Evolutionary conservation across 2,113 vertebrate genomes (phyloP).

Genomic region (Mellivora capensis): DNA sequence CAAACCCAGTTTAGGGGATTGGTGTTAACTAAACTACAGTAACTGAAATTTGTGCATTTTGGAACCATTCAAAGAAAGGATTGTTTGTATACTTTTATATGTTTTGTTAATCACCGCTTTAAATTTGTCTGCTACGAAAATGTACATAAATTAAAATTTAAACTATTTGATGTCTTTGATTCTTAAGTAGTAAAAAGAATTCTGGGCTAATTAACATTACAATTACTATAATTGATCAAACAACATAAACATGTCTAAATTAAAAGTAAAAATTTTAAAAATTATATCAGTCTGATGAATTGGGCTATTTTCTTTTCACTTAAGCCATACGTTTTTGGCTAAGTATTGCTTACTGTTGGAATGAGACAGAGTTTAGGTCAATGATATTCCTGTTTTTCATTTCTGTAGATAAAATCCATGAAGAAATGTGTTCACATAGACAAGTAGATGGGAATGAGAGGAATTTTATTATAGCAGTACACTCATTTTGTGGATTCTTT

Average conservation of each 20-base stretch:
- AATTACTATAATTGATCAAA: not conserved
- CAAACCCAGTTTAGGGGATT: not conserved
- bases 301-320: not conserved
- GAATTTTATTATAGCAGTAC: not conserved
- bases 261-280: constrained; percentile 33
- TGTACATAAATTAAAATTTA: constrained; percentile 11
- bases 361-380: not conserved
- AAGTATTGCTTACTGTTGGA: not conserved
- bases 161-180: not conserved
- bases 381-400: not conserved
- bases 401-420: not conserved
- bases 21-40: not conserved
- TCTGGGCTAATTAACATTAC: not conserved
- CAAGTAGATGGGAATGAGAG: not conserved
- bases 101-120: not conserved
- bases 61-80: not conserved
- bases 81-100: not conserved
- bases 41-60: not conserved
- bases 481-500: not conserved
- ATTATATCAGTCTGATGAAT: not conserved
- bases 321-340: not conserved
- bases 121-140: not conserved
- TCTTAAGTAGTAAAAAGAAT: not conserved
- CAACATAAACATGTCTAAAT: not conserved
- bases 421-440: not conserved